A percentile compares a stretch with the other conserved stretches of the same genome.
Conservation (phyloP, 2,113 vertebrate genomes). For the Fulmarus glacialis region DNA sequence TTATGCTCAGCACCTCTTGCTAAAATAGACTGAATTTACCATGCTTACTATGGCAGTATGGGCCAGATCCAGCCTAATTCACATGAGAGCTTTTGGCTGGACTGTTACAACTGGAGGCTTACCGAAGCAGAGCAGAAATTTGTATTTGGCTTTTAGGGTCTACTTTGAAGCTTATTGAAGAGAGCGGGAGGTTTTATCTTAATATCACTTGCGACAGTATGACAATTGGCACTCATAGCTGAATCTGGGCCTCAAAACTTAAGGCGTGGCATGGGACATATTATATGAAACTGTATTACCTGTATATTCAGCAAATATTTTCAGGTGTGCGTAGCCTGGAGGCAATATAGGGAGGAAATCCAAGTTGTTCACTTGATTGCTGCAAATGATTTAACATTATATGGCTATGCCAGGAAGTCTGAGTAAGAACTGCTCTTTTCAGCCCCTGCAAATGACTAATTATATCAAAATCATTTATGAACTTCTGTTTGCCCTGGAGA, state of each 20-base stretch:
- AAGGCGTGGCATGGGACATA: background rate
- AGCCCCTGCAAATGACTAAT: background rate
- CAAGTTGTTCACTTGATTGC: background rate
- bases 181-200: background rate
- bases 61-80: background rate
- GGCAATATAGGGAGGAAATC: background rate
- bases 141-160: background rate
- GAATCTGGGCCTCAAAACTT: background rate
- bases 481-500: background rate
- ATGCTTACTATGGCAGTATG: rapidly evolving
- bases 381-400: background rate
- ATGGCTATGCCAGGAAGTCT: background rate
- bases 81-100: background rate
- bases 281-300: background rate
- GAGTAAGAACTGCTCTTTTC: background rate
- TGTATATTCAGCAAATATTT: background rate
- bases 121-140: background rate
- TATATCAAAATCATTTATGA: background rate
- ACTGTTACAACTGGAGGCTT: background rate
- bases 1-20: background rate
- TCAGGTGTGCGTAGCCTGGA: background rate
- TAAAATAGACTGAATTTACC: background rate
- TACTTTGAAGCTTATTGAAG: background rate
- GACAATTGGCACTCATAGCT: background rate
- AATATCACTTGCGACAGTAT: background rate